Evolutionary conservation across 92 coral and sea anemone genomes (phyloP), one percentile per base, ranked within the genome.

Genomic region (Epizoanthus fatuus): DNA sequence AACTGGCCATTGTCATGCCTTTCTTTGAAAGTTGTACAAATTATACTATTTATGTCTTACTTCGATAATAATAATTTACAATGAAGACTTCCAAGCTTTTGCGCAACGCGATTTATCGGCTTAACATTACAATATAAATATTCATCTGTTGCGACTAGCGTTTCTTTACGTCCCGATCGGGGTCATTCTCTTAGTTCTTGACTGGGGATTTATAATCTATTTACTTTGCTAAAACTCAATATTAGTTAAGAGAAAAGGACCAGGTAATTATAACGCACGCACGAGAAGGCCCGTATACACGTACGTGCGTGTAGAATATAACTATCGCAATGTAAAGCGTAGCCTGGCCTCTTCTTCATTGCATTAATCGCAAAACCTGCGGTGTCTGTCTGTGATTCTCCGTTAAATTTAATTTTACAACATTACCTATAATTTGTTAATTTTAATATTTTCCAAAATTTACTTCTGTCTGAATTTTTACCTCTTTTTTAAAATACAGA

Each of bases 31-130:
- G 40, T 42, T 5, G 38, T 60, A 39, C 15, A 44, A 44, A 13
- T 39, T 11, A 39, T 40, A 60, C 7, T 7, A 40, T 66, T 14
- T 14, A 14, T 13, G 22, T 13, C 54, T 35, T 6, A 5, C 5
- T 4, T 17, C 13, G 8, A 2, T 1, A 13, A n/a, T 13, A 16
- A 37, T 2, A 17, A 39, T 44, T 39, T 8, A 55, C 32, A 1
- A 68, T 59, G 81, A 40, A 76, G 69, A 42, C 57, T 76, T 74
- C 65, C 49, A 56, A 25, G 22, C 13, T 19, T 74, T 74, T 74
- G 45, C 16, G 58, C 39, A 52, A 4, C 25, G 32, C 12, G 29
- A 19, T 4, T 17, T 19, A 20, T 15, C 55, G 11, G 66, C 62
- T 56, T 44, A 11, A 12, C 40, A 16, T 20, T 13, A 12, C 54